Evolutionary conservation across 2,888 invertebrate species (phyloP).

Genomic region (Rugalucina vietnamica): DNA sequence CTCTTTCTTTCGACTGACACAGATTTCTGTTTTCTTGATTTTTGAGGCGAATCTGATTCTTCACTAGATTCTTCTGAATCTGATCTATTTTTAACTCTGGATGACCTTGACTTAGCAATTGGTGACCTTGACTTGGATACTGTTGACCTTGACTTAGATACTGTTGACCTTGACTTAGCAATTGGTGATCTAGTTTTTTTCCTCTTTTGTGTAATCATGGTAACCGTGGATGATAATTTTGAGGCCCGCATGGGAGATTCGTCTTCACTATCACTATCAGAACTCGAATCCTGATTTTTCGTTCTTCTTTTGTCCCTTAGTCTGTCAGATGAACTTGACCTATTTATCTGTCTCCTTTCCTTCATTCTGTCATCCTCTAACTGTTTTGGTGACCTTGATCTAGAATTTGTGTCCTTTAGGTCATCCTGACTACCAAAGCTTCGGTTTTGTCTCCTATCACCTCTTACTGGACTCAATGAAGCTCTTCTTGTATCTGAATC

Average conservation of each 20-base stretch:
- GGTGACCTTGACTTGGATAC: constrained; percentile 31
- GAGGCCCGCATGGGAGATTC: not conserved
- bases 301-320: constrained; percentile 19
- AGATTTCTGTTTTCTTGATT: not conserved
- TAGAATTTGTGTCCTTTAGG: not conserved
- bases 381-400: not conserved
- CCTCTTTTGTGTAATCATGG: not conserved
- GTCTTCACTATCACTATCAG: not conserved
- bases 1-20: not conserved
- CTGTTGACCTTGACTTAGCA: not conserved
- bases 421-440: constrained; percentile 19
- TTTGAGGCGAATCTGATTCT: not conserved
- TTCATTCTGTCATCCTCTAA: constrained; percentile 8
- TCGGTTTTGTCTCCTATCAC: constrained; percentile 25
- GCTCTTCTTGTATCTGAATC: not conserved
- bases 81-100: constrained; percentile 38
- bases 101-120: not conserved
- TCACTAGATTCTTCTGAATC: too few relatives aligned
- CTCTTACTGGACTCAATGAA: not conserved
- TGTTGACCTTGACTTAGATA: constrained; percentile 38
- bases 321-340: constrained; percentile 13
- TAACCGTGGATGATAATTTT: not conserved
- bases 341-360: constrained; percentile 7
- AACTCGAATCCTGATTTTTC: not conserved
- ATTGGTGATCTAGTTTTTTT: constrained; percentile 12